These are phyloP conservation scores for Drosophila merina DNA, from an alignment of 2,888 invertebrate genomes.

Conservation along the genomic window DNA sequence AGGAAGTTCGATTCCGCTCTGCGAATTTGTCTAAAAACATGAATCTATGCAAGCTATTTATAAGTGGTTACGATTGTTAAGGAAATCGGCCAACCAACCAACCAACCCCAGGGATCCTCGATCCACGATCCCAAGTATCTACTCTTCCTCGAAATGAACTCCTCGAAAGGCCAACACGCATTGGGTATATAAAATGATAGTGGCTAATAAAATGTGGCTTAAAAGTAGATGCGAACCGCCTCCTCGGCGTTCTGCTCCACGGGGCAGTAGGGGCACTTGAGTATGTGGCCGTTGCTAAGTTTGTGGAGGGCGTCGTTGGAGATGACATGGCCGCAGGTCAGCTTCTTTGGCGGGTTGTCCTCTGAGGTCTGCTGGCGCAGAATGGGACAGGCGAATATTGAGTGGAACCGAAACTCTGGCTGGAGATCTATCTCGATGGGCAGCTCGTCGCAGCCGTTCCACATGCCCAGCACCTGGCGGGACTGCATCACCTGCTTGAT, in stretches of 20 bases:
- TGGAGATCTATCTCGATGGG: slow-evolving; percentile 98
- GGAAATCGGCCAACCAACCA: slow-evolving; percentile 37
- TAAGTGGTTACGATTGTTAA: slow-evolving; percentile 31
- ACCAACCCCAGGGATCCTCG: slow-evolving; percentile 6
- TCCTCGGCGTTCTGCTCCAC: slow-evolving; percentile 97
- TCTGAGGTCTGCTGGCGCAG: slow-evolving; percentile 98
- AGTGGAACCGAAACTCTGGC: slow-evolving; percentile 95
- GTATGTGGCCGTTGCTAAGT: slow-evolving; percentile 96
- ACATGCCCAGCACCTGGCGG: slow-evolving; percentile 95
- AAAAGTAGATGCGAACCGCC: slow-evolving; percentile 96
- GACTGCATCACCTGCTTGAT: slow-evolving; percentile 96
- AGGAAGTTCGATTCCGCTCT: slow-evolving; percentile 49
- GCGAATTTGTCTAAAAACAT: slow-evolving; percentile 64
- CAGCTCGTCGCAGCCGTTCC: slow-evolving; percentile 97
- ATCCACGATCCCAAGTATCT: background rate
- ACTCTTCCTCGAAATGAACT: slow-evolving; percentile 19
- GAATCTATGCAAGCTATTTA: slow-evolving; percentile 42
- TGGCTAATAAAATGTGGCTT: slow-evolving; percentile 70
- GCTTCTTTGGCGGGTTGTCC: slow-evolving; percentile 97
- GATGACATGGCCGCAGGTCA: slow-evolving; percentile 99
- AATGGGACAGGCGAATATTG: slow-evolving; percentile 99
- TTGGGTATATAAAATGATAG: slow-evolving; percentile 34
- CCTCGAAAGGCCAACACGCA: slow-evolving; percentile 37
- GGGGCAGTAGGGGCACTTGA: slow-evolving; percentile 99
- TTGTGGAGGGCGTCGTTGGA: slow-evolving; percentile 98